Percentiles rank a stretch among this genome's conserved stretches.
Conservation (phyloP, 2,888 invertebrate species). For the Yponomeuta malinellus region DNA sequence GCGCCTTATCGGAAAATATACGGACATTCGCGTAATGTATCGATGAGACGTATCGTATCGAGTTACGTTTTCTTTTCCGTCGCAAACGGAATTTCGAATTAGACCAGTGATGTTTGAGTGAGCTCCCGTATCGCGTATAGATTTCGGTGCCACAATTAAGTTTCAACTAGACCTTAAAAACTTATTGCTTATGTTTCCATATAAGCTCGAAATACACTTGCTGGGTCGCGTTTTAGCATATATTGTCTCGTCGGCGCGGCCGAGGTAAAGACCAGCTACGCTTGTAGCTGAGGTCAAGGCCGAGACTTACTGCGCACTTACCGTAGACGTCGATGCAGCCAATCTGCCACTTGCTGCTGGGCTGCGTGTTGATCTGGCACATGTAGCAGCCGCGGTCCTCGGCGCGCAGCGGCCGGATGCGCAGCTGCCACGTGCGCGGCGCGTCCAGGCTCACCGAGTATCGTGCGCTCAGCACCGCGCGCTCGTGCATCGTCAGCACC, state of each 20-base stretch:
- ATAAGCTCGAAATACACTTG: slow-evolving; percentile 56
- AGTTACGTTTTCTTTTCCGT: neutral
- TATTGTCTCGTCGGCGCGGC: slow-evolving; percentile 85
- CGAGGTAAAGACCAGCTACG: too few relatives aligned
- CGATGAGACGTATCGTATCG: slow-evolving; percentile 1
- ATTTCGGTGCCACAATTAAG: too few relatives aligned
- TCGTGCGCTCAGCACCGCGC: slow-evolving; percentile 89
- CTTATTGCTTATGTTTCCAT: too few relatives aligned
- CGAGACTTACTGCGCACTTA: slow-evolving; percentile 53
- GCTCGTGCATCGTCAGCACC: slow-evolving; percentile 89
- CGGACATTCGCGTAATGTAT: slow-evolving; percentile 10
- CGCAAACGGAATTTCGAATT: neutral
- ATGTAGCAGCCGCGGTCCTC: slow-evolving; percentile 92
- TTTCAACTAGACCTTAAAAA: too few relatives aligned
- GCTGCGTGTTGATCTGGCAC: slow-evolving; percentile 92
- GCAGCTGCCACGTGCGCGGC: slow-evolving; percentile 88
- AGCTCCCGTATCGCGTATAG: too few relatives aligned
- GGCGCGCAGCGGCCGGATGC: slow-evolving; percentile 87
- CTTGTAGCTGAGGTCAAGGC: too few relatives aligned
- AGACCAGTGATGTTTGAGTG: neutral
- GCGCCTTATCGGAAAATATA: slow-evolving; percentile 20
- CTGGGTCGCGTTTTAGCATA: slow-evolving; percentile 91
- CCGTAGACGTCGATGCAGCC: slow-evolving; percentile 93
- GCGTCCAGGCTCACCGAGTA: slow-evolving; percentile 89
- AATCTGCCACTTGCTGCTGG: slow-evolving; percentile 89